These are phyloP conservation scores for Pangasius djambal DNA, from an alignment of 2,797 vertebrate species.

Conservation along the genomic window DNA sequence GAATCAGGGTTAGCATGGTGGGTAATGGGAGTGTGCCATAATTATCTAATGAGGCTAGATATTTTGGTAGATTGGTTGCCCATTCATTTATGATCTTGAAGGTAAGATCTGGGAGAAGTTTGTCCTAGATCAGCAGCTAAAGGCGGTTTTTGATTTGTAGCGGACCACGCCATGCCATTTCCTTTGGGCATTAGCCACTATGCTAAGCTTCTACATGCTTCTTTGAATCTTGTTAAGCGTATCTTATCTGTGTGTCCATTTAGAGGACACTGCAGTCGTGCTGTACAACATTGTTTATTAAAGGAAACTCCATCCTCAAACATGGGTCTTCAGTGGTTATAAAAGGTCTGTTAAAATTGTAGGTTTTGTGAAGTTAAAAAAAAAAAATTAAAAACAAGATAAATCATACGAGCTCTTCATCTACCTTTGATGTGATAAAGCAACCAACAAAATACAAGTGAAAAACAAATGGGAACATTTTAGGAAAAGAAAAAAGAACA, in stretches of 20 bases:
- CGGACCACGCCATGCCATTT: not conserved
- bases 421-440: not conserved
- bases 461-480: not conserved
- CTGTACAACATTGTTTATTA: not conserved
- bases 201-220: not conserved
- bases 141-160: not conserved
- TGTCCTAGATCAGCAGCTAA: slow-evolving; percentile 1
- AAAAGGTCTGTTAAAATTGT: not conserved
- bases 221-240: not conserved
- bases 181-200: not conserved
- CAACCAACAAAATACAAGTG: not conserved
- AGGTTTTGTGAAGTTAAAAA: not conserved
- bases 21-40: slow-evolving; percentile 37
- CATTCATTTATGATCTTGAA: not conserved
- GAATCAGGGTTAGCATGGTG: slow-evolving; percentile 43
- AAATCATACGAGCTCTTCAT: not conserved
- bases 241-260: not conserved
- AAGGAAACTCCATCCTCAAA: not conserved
- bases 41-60: slow-evolving; percentile 42
- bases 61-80: slow-evolving; percentile 5
- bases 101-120: not conserved
- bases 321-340: not conserved
- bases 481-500: not conserved
- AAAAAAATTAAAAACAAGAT: not conserved
- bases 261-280: not conserved